phyloP scores from a whole-genome alignment of 2,797 vertebrate species.

The Florisuga fusca region DNA sequence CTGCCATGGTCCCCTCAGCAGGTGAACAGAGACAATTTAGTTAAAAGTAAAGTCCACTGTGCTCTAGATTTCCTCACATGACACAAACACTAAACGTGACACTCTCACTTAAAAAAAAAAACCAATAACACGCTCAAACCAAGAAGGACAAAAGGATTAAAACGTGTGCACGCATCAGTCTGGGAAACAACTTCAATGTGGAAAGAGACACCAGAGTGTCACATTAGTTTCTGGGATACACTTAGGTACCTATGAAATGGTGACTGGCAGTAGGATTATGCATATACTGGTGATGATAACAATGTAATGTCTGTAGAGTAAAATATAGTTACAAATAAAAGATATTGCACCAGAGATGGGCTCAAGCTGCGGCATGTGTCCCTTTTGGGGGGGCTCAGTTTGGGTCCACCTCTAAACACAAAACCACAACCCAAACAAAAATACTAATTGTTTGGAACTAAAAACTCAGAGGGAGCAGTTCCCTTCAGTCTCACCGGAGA shows the following conservation, averaged over 20 bases:
- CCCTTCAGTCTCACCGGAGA: neutral
- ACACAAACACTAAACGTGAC: constrained; percentile 43
- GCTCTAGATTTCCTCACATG: constrained; percentile 27
- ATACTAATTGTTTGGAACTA: neutral
- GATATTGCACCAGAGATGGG: constrained; percentile 51
- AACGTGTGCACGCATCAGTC: constrained; percentile 20
- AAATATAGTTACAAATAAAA: constrained; percentile 47
- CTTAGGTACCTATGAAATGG: neutral
- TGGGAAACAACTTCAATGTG: constrained; percentile 27
- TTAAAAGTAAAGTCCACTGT: constrained; percentile 49
- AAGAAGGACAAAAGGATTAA: constrained; percentile 20
- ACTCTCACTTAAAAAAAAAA: neutral
- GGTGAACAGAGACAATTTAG: constrained; percentile 37
- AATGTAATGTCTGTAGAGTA: constrained; percentile 31
- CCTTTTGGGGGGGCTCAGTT: neutral
- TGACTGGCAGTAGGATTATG: constrained; percentile 59
- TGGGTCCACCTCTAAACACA: constrained; percentile 50
- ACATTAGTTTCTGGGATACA: constrained; percentile 40
- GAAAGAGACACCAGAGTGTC: neutral
- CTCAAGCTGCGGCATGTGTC: constrained; percentile 2
- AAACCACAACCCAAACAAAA: constrained; percentile 7
- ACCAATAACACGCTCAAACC: neutral
- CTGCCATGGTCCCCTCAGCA: neutral
- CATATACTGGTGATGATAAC: constrained; percentile 58
- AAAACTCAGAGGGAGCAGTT: neutral